phyloP scores from a whole-genome alignment of 2,113 vertebrate genomes.

The Climacteris rufus region DNA sequence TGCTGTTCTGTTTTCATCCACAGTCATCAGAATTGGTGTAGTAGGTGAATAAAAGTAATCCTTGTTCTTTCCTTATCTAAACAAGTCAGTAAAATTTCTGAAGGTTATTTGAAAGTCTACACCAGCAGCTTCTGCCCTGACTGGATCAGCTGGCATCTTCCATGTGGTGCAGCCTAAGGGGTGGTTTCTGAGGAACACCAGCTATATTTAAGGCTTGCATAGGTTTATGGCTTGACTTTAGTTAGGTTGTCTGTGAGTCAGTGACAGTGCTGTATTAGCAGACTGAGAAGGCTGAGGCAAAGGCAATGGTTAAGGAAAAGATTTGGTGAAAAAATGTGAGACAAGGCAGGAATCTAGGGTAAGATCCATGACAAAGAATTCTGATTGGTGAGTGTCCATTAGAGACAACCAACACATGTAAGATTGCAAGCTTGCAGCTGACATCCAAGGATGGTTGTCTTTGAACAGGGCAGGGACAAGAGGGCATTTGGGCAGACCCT shows the following conservation, averaged over 20 bases:
- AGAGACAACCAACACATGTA: neutral
- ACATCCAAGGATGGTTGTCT: neutral
- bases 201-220: neutral
- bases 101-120: neutral
- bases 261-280: neutral
- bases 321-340: neutral
- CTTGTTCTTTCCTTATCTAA: neutral
- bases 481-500: neutral
- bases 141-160: neutral
- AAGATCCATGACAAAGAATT: neutral
- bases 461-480: neutral
- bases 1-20: neutral
- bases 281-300: neutral
- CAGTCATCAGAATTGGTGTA: neutral
- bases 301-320: neutral
- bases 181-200: neutral
- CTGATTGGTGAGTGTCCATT: neutral
- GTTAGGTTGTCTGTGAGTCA: neutral
- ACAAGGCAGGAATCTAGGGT: neutral
- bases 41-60: neutral
- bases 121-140: neutral
- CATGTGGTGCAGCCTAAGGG: accelerated
- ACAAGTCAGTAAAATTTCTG: neutral
- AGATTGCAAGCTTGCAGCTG: neutral
- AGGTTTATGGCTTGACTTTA: neutral